Evolutionary conservation across 2,797 vertebrate species (phyloP).

Genomic region (Gallinago nigripennis): DNA sequence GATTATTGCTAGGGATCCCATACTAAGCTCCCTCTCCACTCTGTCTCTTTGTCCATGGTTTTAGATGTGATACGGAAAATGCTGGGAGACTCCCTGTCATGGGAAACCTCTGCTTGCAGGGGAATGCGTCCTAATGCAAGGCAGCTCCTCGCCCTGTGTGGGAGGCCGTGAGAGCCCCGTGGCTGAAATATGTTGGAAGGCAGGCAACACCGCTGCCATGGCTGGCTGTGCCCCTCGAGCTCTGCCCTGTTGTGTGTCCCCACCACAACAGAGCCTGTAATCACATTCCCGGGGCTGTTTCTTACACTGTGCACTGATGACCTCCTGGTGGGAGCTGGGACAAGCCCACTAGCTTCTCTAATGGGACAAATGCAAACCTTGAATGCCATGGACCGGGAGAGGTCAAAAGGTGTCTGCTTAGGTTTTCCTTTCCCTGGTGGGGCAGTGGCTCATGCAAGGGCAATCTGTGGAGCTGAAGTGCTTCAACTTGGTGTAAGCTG

Average conservation of each 20-base stretch:
- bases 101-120: background rate
- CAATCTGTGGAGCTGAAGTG: background rate
- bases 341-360: background rate
- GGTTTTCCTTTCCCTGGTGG: background rate
- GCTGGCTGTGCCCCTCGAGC: rapidly evolving
- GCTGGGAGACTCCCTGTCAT: background rate
- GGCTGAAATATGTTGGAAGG: rapidly evolving
- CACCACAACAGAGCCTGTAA: rapidly evolving
- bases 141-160: rapidly evolving
- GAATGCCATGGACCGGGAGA: background rate
- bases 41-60: background rate
- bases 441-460: background rate
- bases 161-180: rapidly evolving
- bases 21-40: background rate
- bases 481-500: background rate
- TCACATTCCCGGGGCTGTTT: rapidly evolving
- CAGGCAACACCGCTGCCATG: rapidly evolving
- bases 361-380: background rate
- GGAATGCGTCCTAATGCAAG: background rate
- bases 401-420: background rate
- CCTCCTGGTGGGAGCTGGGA: background rate
- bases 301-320: background rate
- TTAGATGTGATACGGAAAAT: background rate
- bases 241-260: background rate
- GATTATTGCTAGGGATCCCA: background rate